A percentile compares a stretch with the other conserved stretches of the same genome.
Evolutionary conservation across 2,888 invertebrate species (phyloP).

Genomic region (Eupeodes luniger): DNA sequence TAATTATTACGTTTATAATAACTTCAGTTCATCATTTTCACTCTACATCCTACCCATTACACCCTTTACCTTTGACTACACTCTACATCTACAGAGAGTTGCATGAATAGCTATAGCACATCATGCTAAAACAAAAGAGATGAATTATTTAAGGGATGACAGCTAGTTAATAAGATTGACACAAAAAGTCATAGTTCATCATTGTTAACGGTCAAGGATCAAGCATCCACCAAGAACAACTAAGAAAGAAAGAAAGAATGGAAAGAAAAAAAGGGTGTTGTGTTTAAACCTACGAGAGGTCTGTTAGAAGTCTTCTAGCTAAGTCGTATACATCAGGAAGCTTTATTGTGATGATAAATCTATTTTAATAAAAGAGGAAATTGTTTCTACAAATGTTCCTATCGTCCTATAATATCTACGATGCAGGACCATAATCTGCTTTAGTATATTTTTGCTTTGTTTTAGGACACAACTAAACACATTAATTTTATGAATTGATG

Average conservation of each 20-base stretch:
- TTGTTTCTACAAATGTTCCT: neutral
- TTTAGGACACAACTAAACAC: neutral
- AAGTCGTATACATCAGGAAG: neutral
- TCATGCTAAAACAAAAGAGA: constrained; percentile 3
- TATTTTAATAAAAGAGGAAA: constrained; percentile 22
- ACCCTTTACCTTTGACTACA: too few species aligned
- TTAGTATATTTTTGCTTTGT: neutral
- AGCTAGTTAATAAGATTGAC: constrained; percentile 49
- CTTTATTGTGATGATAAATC: constrained; percentile 22
- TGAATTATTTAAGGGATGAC: constrained; percentile 43
- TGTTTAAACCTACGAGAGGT: neutral
- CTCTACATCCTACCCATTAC: too few species aligned
- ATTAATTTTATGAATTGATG: neutral
- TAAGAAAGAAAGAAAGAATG: too few species aligned
- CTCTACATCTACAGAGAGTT: too few species aligned
- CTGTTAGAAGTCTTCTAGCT: neutral
- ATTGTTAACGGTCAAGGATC: constrained; percentile 18
- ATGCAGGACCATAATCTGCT: neutral
- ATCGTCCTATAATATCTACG: neutral
- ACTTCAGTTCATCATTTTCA: too few species aligned
- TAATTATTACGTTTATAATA: too few species aligned
- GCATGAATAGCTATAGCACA: too few species aligned
- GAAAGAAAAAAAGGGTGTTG: neutral
- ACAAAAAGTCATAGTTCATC: constrained; percentile 31
- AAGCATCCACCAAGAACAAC: neutral